Conservation (phyloP, 1,140 invertebrate species). For the Pantala flavescens region DNA sequence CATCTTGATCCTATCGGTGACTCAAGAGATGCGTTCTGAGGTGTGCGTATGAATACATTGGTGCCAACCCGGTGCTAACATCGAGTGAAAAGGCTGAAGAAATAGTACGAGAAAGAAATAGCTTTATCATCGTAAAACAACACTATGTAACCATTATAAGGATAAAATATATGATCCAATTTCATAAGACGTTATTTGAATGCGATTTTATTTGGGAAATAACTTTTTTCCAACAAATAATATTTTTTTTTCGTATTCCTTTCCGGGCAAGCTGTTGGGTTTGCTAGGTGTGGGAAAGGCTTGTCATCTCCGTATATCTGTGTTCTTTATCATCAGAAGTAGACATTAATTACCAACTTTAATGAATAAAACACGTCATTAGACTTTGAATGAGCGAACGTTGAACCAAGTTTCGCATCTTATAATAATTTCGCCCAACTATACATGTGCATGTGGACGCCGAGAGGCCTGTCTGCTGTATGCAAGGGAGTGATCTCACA, state of each 20-base stretch:
- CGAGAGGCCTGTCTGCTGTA: background rate
- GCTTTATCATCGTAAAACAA: too few species aligned
- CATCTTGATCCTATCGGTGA: conserved; percentile 1
- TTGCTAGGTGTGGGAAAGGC: background rate
- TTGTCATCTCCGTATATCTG: background rate
- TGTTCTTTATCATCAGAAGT: background rate
- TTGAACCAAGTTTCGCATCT: too few species aligned
- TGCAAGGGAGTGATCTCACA: background rate
- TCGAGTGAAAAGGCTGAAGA: background rate
- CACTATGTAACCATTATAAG: too few species aligned
- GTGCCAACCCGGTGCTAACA: background rate
- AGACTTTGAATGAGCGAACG: too few species aligned
- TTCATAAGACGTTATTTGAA: background rate
- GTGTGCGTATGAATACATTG: background rate
- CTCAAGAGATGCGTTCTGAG: conserved; percentile 7
- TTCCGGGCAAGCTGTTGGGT: background rate
- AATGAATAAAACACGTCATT: too few species aligned
- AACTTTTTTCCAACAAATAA: too few species aligned
- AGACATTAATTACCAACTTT: background rate
- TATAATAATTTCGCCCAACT: background rate
- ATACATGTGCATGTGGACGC: background rate
- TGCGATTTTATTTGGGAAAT: background rate
- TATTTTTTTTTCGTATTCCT: background rate
- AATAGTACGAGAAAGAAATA: background rate
- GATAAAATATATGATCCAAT: background rate